Base-by-base conservation (phyloP, 2,113 vertebrate species). In the Pteruthius melanotis region DNA sequence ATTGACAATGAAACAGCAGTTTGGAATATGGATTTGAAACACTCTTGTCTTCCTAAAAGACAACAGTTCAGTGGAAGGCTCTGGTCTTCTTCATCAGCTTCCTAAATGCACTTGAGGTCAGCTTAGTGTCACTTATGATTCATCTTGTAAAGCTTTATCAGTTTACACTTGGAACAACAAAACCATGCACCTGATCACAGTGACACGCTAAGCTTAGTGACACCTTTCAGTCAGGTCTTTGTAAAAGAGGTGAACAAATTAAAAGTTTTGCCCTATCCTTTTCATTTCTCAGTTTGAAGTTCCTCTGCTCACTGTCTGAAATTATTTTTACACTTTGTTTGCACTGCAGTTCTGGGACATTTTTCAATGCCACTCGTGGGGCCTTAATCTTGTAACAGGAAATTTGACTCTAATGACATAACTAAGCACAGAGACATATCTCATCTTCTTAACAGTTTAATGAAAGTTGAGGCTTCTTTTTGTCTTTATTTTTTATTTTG, bases 1-100 rank as follows among this genome's bases (percentile, higher is more conserved):
- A 95, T 13, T 87, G 66, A 79, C 87, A 87, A 82, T 60, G 84
- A 94, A 93, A 65, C 87, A 77, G 70, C 45, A 91, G 78, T 91
- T 89, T 87, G 81, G 81, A 97, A 87, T 95, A 95, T 72, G 74
- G 87, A 95, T 96, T 92, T 93, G 83, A 95, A 96, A 64, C 40
- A 44, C 31, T 94, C 21, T 57, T 49, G 44, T 94, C 83, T 89
- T 92, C 57, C 87, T 94, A 37, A 94, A 89, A 94, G 89, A 78
- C 65, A 64, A 22, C 69, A 75, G 65, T 82, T 92, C 93, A 71
- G 69, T 68, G 20, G 60, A 82, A 87, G 57, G 60, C 50, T 94
- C 90, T 72, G 49, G 61, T 94, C 57, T 89, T 96, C 91, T 91
- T 96, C 94, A 95, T 93, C 93, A 91, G 53, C 84, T 87, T 95